These are phyloP conservation scores for Chloroceryle aenea DNA, from an alignment of 2,113 vertebrate genomes.

Conservation along the genomic window DNA sequence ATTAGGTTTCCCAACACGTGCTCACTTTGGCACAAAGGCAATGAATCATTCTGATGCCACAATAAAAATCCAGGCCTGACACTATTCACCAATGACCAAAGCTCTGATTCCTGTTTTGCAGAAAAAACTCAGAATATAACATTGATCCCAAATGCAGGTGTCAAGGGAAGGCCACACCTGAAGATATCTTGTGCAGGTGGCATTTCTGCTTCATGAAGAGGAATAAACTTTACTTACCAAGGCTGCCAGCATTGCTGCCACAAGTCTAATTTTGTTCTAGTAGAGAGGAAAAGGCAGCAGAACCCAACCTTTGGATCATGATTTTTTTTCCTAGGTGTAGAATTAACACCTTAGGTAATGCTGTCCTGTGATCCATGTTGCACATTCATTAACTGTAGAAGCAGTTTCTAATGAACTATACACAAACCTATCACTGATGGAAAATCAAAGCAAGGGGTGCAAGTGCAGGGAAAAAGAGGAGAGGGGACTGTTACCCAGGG, in stretches of 20 bases:
- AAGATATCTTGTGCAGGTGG: background rate
- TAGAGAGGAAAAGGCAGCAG: background rate
- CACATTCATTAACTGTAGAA: background rate
- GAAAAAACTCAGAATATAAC: background rate
- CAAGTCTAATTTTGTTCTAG: background rate
- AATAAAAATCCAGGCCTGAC: background rate
- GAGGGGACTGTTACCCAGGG: background rate
- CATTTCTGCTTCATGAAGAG: background rate
- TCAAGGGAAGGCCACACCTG: background rate
- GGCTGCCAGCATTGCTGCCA: background rate
- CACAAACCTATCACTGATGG: background rate
- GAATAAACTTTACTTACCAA: background rate
- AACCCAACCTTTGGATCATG: background rate
- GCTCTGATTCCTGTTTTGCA: background rate
- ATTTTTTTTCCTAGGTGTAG: background rate
- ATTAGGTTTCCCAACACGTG: constrained; percentile 35
- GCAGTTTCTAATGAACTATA: background rate
- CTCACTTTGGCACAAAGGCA: background rate
- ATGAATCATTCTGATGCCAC: background rate
- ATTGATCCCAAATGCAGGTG: background rate
- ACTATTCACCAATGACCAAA: background rate
- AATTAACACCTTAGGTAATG: background rate
- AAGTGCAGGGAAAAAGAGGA: background rate
- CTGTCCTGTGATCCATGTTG: background rate
- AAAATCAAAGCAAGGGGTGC: background rate